Evolutionary conservation across 2,797 vertebrate species (phyloP), one percentile per base, ranked within the genome.

Genomic region (Bufotes viridis): DNA sequence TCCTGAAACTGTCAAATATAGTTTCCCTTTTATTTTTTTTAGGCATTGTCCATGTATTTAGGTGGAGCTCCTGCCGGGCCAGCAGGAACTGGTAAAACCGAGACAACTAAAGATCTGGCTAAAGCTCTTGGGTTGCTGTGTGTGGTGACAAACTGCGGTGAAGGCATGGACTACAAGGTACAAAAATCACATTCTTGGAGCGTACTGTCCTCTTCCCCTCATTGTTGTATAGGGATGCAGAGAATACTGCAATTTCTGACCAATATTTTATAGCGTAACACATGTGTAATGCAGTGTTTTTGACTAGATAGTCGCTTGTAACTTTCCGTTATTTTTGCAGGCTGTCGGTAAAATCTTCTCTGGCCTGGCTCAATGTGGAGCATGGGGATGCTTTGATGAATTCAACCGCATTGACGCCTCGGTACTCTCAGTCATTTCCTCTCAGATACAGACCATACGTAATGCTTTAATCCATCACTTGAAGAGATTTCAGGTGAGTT

Each of bases 11-110:
- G 65, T 53, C 79, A 70, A 84, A 29, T 89, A 11, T 29, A 29
- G 29, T 29, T 70, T 24, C 10, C 22, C 76, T 1, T 87, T 53
- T 78, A 3, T 10, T 29, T 76, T 76, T 29, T 65, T 1, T 90
- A 99, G 98, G 98, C 98, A 7, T 93, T 99, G n/a, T 99, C 98
- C n/a, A 99, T 99, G 98, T 98, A 96, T 90, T 92, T 99, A 93
- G 98, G 98, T 70, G 98, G 98, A 89, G 98, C 98, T 49, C 97
- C 96, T 49, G 97, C 97, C 15, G 98, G 98, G 70, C 98, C 98
- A 0, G 97, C 98, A 29, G 98, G 98, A 5, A 99, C 98, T 1
- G 98, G 98, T 60, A 99, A 99, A 92, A 99, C 98, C 0, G 98
- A 99, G 94, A 98, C 98, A 82, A 98, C 96, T 78, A 99, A 99